Evolutionary conservation across 2,888 invertebrate genomes (phyloP), one percentile per base, ranked within the genome.

Genomic region (Apamea crenata): DNA sequence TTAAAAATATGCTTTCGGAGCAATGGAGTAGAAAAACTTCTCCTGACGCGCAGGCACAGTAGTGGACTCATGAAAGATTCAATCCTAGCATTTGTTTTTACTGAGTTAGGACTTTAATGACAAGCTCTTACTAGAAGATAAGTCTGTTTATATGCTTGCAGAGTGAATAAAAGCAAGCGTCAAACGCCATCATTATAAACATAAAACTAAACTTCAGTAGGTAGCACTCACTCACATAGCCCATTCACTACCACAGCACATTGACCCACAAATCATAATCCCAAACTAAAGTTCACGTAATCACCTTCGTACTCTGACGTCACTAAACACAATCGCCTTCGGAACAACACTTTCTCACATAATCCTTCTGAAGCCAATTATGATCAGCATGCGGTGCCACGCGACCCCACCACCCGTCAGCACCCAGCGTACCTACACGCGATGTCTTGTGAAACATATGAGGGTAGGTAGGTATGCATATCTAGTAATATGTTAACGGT

Each of bases 311-410:
- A 66, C 50, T 59, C 32, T 90, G 88, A 89, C 91, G 88, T 89
- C 86, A 89, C 44, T 80, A 18, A 65, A 83, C 63, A 79, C 84
- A 89, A 91, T 89, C 87, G 88, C 83, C 90, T 92, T 91, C 83
- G 69, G 70, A 80, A 89, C 90, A 91, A 92, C 90, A 91, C 90
- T 92, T 91, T 92, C 91, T 80, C 90, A 80, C 78, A 85, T 93
- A 93, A 93, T 91, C 93, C 89, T 61, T 40, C 67, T 32, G 86
- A 90, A 93, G 91, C 92, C 93, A 91, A 91, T 91, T 92, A 92
- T 74, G 76, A 85, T 87, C 81, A 81, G 83, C 91, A 88, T 84
- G 91, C 82, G 69, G 74, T 65, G 83, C 91, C 92, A 91, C 89
- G 89, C 88, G 91, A 91, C 91, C 89, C 86, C 75, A 74, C 84